These are phyloP conservation scores for Cyphomyrus discorhynchus DNA, from an alignment of 2,113 vertebrate species.

Conservation along the genomic window DNA sequence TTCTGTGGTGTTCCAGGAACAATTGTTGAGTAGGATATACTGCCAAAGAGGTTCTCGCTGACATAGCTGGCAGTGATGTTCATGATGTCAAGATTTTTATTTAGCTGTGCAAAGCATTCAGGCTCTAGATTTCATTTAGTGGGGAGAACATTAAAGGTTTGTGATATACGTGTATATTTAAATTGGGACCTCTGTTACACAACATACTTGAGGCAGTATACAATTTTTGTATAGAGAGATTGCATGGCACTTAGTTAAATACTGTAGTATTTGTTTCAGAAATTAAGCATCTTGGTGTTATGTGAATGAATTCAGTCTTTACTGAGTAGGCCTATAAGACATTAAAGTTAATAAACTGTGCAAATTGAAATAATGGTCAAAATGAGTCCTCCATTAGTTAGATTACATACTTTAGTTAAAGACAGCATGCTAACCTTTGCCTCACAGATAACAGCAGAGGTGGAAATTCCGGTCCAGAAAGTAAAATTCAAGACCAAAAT, in stretches of 20 bases:
- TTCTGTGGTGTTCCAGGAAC: neutral
- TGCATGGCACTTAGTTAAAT: neutral
- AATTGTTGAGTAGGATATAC: neutral
- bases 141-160: neutral
- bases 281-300: neutral
- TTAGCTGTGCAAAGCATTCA: neutral
- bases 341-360: conserved; percentile 7
- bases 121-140: neutral
- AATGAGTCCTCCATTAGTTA: conserved; percentile 19
- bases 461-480: neutral
- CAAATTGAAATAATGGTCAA: conserved; percentile 10
- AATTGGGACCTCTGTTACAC: neutral
- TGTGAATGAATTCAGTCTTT: conserved; percentile 7
- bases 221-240: neutral
- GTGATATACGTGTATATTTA: neutral
- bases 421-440: neutral
- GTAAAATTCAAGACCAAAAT: neutral
- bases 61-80: neutral
- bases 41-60: neutral
- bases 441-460: neutral
- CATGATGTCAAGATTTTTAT: neutral
- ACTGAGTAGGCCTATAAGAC: neutral
- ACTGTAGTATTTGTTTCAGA: neutral
- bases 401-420: neutral
- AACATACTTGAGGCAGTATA: neutral